Conservation (phyloP, 2,113 vertebrate genomes). For the Trichomycterus rosablanca region DNA sequence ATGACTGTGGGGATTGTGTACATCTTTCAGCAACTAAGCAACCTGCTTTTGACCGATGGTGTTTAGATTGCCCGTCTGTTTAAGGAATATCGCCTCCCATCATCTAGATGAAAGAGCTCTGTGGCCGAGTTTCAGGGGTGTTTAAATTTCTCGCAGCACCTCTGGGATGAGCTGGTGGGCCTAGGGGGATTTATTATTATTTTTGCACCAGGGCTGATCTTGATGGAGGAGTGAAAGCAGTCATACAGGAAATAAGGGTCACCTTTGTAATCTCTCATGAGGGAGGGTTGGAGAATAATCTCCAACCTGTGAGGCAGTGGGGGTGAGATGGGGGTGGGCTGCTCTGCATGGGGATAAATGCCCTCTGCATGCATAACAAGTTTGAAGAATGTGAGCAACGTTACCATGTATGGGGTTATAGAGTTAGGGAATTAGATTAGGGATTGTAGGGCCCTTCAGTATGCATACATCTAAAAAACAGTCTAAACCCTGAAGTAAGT, state of each 20-base stretch:
- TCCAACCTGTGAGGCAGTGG: constrained; percentile 13
- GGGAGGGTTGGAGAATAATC: constrained; percentile 10
- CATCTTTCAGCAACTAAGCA: too few relatives aligned
- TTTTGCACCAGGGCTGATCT: constrained; percentile 11
- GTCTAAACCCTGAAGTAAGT: too few relatives aligned
- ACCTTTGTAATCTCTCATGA: constrained; percentile 33
- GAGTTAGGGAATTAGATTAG: constrained; percentile 9
- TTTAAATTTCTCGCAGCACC: constrained; percentile 26
- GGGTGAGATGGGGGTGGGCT: background rate
- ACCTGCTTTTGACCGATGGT: too few relatives aligned
- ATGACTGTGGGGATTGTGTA: too few relatives aligned
- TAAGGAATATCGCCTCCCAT: too few relatives aligned
- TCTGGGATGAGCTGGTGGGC: constrained; percentile 19
- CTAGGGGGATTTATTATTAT: constrained; percentile 28
- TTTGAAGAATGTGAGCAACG: background rate
- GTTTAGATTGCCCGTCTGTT: too few relatives aligned
- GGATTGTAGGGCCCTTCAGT: constrained; percentile 2
- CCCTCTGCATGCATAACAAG: background rate
- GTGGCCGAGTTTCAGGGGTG: constrained; percentile 15
- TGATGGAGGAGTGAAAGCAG: constrained; percentile 13
- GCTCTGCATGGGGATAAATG: background rate
- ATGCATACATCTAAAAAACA: too few relatives aligned
- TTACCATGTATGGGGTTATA: background rate
- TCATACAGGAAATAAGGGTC: constrained; percentile 34
- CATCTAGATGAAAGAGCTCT: too few relatives aligned